Evolutionary conservation across 1,140 invertebrate species (phyloP).

Genomic region (Lordiphosa stackelbergi): DNA sequence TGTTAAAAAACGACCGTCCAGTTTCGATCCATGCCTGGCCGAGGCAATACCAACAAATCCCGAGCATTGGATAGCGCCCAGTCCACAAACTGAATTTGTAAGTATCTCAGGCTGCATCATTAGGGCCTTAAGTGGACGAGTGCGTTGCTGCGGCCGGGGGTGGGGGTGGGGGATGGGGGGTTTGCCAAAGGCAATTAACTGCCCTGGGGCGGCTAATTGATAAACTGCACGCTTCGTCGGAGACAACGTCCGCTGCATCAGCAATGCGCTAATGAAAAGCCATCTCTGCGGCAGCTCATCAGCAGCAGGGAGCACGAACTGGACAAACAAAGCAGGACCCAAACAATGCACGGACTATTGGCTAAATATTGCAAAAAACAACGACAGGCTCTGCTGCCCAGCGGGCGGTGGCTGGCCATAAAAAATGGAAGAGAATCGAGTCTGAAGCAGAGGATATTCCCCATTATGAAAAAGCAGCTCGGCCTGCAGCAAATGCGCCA

Average conservation of each 20-base stretch:
- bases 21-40: constrained; percentile 80
- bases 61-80: constrained; percentile 79
- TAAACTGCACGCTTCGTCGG: constrained; percentile 55
- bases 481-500: constrained; percentile 45
- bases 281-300: constrained; percentile 6
- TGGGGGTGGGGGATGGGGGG: no score
- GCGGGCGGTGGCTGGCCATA: background rate
- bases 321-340: constrained; percentile 55
- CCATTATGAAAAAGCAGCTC: constrained; percentile 1
- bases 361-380: constrained; percentile 61
- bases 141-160: background rate
- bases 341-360: constrained; percentile 66
- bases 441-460: constrained; percentile 2
- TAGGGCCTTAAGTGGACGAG: constrained; percentile 9
- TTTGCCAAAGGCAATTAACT: constrained; percentile 59
- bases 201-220: constrained; percentile 59
- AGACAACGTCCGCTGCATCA: constrained; percentile 39
- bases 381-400: constrained; percentile 7
- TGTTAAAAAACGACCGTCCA: constrained; percentile 82
- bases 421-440: constrained; percentile 5
- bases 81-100: constrained; percentile 82
- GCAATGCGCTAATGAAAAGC: constrained; percentile 65
- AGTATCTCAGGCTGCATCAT: constrained; percentile 57
- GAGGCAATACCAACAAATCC: constrained; percentile 78
- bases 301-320: constrained; percentile 1